A percentile compares a stretch with the other conserved stretches of the same genome.
phyloP scores from a whole-genome alignment of 92 coral and sea anemone genomes.

The Porites rus region DNA sequence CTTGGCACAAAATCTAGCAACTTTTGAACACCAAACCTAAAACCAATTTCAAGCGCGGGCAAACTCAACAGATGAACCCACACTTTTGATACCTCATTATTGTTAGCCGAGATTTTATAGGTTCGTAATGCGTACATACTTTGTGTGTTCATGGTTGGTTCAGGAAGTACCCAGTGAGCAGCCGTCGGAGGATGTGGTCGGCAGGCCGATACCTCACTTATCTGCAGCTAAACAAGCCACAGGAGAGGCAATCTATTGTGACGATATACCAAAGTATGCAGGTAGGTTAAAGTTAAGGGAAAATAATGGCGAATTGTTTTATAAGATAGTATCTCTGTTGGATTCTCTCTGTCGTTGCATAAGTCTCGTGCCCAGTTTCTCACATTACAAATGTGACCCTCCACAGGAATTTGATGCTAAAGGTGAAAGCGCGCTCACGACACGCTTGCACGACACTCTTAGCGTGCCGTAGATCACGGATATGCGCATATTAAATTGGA shows the following conservation, averaged over 20 bases:
- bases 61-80: not conserved
- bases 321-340: too few species aligned
- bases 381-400: too few species aligned
- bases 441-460: too few species aligned
- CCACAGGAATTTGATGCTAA: too few species aligned
- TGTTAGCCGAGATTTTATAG: not conserved
- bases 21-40: not conserved
- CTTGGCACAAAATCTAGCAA: not conserved
- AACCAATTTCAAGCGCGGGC: not conserved
- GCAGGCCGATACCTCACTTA: slow-evolving; percentile 78
- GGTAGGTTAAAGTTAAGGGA: slow-evolving; percentile 27
- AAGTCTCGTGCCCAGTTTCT: too few species aligned
- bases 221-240: slow-evolving; percentile 84
- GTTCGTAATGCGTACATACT: not conserved
- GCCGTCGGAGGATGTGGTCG: slow-evolving; percentile 75
- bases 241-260: slow-evolving; percentile 89
- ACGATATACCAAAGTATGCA: slow-evolving; percentile 83
- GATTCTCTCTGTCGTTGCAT: too few species aligned
- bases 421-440: too few species aligned
- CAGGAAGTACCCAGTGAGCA: slow-evolving; percentile 90
- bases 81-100: too few species aligned
- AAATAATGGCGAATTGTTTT: too few species aligned
- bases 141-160: not conserved
- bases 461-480: too few species aligned
- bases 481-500: too few species aligned